Evolutionary conservation across 2,797 vertebrate genomes (phyloP), one percentile per base, ranked within the genome.

Genomic region (Masticophis lateralis): DNA sequence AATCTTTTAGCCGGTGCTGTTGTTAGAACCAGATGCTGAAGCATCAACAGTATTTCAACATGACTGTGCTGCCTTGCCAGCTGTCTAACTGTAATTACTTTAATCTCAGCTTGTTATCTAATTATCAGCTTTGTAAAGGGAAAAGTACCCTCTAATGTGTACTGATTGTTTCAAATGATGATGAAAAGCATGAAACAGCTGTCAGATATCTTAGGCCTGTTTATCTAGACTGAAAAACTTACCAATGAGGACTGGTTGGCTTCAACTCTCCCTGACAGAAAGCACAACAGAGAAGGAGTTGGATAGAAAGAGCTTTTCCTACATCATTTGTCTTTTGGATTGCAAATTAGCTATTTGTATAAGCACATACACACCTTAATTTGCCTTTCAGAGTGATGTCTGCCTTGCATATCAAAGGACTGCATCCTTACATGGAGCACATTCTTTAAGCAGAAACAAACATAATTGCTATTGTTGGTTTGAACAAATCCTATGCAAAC

Each of bases 41-140:
- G 98, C 97, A 98, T 98, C 98, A 98, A 97, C 98, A 98, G 96
- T 98, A 98, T 98, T 98, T 98, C 97, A 98, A 98, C 97, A 97
- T 97, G 97, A 98, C 98, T 97, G 97, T 98, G 97, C 97, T 97
- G 97, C 97, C 97, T 97, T 96, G 96, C 98, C 98, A 98, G 98
- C 98, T 98, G 98, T 98, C 98, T 98, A 96, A 98, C 97, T 98
- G 97, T 98, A 98, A 98, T 98, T 98, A 98, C 98, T 98, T 98
- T 98, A 98, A 98, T 98, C 98, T 98, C 98, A 98, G 98, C 98
- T 98, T 98, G 98, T 98, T 98, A 98, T 98, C 98, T 98, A 98
- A 98, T 98, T 98, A 98, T 98, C 98, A 98, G 98, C 98, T 98
- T 98, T 98, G 98, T 98, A 98, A 98, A 98, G 98, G 97, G 98